Conservation (phyloP, 2,113 vertebrate species). For the Puffinus mauretanicus region DNA sequence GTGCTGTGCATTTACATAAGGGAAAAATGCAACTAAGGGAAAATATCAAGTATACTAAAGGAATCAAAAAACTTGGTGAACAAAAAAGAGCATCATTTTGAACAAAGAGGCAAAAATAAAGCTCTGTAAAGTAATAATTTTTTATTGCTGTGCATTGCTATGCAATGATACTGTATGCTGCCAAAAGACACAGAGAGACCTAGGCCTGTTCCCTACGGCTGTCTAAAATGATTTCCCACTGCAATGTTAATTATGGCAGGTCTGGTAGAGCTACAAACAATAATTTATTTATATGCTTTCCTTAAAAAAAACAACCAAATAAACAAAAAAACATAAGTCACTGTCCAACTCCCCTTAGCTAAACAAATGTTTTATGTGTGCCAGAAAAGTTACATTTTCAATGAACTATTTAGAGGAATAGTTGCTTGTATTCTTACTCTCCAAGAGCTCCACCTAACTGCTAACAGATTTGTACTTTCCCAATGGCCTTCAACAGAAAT, state of each 20-base stretch:
- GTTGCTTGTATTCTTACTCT: background rate
- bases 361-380: background rate
- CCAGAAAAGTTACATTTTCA: background rate
- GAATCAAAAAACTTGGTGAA: background rate
- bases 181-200: background rate
- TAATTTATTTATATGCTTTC: background rate
- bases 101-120: background rate
- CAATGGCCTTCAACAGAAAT: background rate
- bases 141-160: background rate
- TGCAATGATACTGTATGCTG: background rate
- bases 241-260: background rate
- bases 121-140: background rate
- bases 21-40: background rate
- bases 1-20: background rate
- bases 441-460: background rate
- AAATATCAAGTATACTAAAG: background rate
- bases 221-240: background rate
- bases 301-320: background rate
- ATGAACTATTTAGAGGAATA: background rate
- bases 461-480: background rate
- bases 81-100: background rate
- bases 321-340: background rate
- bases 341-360: background rate
- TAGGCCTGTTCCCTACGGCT: background rate
- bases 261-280: background rate